Conservation (phyloP, 2,113 vertebrate species). For the Bubo bubo region DNA sequence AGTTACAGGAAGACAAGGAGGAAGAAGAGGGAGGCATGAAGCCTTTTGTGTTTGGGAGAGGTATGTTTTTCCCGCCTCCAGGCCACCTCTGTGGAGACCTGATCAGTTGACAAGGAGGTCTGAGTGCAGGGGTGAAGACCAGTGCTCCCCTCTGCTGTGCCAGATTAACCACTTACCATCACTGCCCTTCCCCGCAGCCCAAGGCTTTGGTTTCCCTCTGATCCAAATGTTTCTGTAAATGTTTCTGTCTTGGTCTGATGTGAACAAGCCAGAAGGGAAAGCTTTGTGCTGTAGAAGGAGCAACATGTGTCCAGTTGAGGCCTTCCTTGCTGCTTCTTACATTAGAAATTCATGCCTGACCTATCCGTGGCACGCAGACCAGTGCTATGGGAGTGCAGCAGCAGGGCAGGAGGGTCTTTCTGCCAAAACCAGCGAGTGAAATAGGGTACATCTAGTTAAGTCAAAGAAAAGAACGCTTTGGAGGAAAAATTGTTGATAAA, state of each 20-base stretch:
- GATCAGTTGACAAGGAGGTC: background rate
- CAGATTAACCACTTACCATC: background rate
- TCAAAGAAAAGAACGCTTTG: background rate
- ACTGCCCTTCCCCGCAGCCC: background rate
- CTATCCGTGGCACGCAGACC: background rate
- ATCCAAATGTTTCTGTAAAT: background rate
- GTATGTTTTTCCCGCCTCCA: background rate
- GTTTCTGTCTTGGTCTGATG: background rate
- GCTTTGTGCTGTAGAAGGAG: background rate
- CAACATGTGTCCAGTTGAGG: accelerated
- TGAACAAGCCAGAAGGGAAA: background rate
- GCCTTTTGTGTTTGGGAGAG: background rate
- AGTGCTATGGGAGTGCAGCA: background rate
- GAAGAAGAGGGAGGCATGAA: background rate
- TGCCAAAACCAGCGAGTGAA: background rate
- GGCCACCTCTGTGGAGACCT: background rate
- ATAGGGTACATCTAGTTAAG: background rate
- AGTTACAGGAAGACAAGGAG: background rate
- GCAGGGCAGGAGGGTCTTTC: background rate
- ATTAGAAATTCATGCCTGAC: background rate
- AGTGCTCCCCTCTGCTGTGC: background rate
- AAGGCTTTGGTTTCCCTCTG: background rate
- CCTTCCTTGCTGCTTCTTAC: background rate
- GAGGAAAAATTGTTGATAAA: background rate
- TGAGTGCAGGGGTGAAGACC: background rate